Percentiles rank a stretch among this genome's conserved stretches.
phyloP scores from a whole-genome alignment of 2,113 vertebrate genomes.

The Pseudonaja textilis region DNA sequence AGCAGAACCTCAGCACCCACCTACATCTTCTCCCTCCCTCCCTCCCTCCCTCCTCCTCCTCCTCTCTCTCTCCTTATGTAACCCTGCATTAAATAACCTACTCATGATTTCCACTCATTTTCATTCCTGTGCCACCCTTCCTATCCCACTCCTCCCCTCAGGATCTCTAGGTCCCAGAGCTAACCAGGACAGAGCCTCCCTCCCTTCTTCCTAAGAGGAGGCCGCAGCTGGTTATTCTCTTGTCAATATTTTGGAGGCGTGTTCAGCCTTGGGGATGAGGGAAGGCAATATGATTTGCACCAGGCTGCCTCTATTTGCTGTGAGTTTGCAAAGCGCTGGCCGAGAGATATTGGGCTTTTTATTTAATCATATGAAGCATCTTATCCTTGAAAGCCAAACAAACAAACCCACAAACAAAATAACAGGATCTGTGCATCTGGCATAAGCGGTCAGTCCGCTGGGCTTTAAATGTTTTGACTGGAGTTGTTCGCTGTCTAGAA shows the following conservation, averaged over 20 bases:
- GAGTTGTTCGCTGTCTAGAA: background rate
- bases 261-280: background rate
- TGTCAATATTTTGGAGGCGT: background rate
- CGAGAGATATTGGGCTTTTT: background rate
- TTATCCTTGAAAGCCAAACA: background rate
- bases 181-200: background rate
- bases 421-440: background rate
- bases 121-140: background rate
- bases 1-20: constrained; percentile 5
- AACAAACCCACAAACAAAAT: background rate
- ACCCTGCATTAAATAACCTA: constrained; percentile 10
- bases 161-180: background rate
- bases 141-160: background rate
- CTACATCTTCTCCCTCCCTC: background rate
- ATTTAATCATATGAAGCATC: background rate
- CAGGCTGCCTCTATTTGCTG: background rate
- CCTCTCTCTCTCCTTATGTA: constrained; percentile 8
- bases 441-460: too few species aligned
- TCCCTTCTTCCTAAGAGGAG: background rate
- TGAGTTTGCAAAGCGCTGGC: background rate
- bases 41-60: background rate
- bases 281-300: background rate
- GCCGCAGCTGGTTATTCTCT: background rate
- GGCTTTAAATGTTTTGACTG: background rate
- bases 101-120: constrained; percentile 6